Conservation (phyloP, 2,888 invertebrate genomes). For the Acleris emargana region DNA sequence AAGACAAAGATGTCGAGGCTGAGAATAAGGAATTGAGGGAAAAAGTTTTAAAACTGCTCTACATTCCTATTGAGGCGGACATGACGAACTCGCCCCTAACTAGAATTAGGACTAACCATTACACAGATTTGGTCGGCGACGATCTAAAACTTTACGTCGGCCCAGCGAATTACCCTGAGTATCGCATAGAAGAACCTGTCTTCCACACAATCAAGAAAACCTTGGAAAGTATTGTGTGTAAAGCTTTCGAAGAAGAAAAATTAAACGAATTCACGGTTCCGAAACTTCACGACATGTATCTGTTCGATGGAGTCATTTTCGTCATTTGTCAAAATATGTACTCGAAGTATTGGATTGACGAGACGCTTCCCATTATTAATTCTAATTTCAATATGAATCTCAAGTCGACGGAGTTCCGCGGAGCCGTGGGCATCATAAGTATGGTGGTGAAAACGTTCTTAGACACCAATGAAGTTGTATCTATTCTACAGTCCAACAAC, state of each 20-base stretch:
- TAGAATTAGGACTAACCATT: slow-evolving; percentile 66
- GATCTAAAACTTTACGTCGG: slow-evolving; percentile 72
- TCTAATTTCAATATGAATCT: slow-evolving; percentile 53
- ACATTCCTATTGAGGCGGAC: slow-evolving; percentile 59
- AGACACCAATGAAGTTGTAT: slow-evolving; percentile 61
- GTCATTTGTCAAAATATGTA: slow-evolving; percentile 64
- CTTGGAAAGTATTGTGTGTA: slow-evolving; percentile 59
- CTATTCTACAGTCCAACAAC: slow-evolving; percentile 63
- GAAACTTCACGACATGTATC: slow-evolving; percentile 69
- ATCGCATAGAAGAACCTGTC: slow-evolving; percentile 62
- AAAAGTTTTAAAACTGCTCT: slow-evolving; percentile 61
- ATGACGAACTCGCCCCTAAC: slow-evolving; percentile 61
- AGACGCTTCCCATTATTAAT: slow-evolving; percentile 52
- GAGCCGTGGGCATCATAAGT: slow-evolving; percentile 73
- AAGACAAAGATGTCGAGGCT: slow-evolving; percentile 39
- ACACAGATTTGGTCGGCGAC: slow-evolving; percentile 67
- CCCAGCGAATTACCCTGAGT: slow-evolving; percentile 69
- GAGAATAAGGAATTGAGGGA: slow-evolving; percentile 51
- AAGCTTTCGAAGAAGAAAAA: slow-evolving; percentile 47
- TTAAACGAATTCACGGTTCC: slow-evolving; percentile 52
- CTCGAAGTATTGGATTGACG: slow-evolving; percentile 63
- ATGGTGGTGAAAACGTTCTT: slow-evolving; percentile 62
- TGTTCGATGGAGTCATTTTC: slow-evolving; percentile 76
- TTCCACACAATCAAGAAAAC: slow-evolving; percentile 63
- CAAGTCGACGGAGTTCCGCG: slow-evolving; percentile 72